phyloP scores from a whole-genome alignment of 1,140 invertebrate species.

The Harpegnathos saltator region DNA sequence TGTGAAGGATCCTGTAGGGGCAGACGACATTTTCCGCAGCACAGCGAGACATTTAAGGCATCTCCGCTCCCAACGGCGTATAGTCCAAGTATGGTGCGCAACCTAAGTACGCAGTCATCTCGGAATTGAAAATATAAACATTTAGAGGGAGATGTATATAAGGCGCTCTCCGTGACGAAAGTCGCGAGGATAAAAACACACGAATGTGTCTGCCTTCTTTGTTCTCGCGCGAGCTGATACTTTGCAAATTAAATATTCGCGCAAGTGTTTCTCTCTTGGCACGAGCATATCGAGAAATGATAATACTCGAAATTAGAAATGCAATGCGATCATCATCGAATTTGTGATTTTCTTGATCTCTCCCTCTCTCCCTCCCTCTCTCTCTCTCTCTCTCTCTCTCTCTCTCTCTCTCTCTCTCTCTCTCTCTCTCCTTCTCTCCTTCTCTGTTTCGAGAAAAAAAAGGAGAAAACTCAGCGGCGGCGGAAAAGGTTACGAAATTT shows the following conservation, averaged over 20 bases:
- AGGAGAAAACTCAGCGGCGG: neutral
- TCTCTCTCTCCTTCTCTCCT: too few species aligned
- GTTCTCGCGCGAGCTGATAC: too few species aligned
- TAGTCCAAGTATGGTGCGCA: neutral
- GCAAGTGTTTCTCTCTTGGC: too few species aligned
- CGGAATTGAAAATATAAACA: slow-evolving; percentile 28
- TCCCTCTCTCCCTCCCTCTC: too few species aligned
- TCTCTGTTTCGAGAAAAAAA: neutral
- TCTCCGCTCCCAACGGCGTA: slow-evolving; percentile 2
- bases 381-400: too few species aligned
- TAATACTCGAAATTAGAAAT: neutral
- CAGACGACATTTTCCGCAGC: slow-evolving; percentile 10
- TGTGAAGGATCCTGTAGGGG: slow-evolving; percentile 11
- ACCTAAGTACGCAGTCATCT: slow-evolving; percentile 19
- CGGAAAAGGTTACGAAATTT: slow-evolving; percentile 58
- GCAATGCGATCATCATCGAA: neutral
- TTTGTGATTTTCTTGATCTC: neutral
- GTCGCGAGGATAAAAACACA: neutral
- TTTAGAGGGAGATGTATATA: neutral
- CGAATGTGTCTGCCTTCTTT: neutral
- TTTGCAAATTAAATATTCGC: slow-evolving; percentile 1
- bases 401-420: too few species aligned
- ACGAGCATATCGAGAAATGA: neutral
- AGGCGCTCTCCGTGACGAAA: neutral
- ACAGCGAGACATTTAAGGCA: slow-evolving; percentile 21